Evolutionary conservation across 64 coral and sea anemone genomes (phyloP).

Genomic region (Pocillopora damicornis): DNA sequence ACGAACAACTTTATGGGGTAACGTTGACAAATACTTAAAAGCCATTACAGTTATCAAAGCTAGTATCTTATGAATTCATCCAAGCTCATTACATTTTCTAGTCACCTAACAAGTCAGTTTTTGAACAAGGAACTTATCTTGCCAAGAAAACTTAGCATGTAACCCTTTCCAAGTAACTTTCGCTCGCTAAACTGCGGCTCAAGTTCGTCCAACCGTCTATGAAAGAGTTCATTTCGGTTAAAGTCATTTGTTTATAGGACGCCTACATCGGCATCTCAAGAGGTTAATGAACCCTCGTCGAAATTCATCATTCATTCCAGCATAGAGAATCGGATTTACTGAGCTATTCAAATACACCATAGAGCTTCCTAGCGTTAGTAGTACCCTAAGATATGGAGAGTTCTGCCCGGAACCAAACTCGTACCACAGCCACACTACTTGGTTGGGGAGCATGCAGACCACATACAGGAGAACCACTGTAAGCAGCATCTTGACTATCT

Average conservation of each 20-base stretch:
- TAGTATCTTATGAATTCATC: too few species aligned
- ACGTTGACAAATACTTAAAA: too few species aligned
- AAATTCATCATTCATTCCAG: constrained; percentile 93
- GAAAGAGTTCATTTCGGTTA: too few species aligned
- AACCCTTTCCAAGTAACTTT: too few species aligned
- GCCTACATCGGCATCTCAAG: constrained; percentile 33
- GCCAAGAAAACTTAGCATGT: too few species aligned
- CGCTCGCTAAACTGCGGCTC: too few species aligned
- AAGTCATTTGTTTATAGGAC: neutral
- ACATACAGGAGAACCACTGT: constrained; percentile 74
- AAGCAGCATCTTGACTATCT: constrained; percentile 82
- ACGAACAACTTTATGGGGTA: too few species aligned
- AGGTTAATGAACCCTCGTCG: constrained; percentile 64
- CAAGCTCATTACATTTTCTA: too few species aligned
- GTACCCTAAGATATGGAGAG: constrained; percentile 7
- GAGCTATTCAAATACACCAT: constrained; percentile 88
- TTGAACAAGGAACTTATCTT: too few species aligned
- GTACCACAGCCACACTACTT: constrained; percentile 82
- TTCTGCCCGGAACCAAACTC: constrained; percentile 69
- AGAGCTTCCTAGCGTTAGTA: constrained; percentile 61
- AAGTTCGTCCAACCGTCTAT: too few species aligned
- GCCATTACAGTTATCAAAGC: too few species aligned
- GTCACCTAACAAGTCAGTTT: too few species aligned
- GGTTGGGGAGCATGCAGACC: constrained; percentile 74
- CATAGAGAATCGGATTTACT: constrained; percentile 77